Evolutionary conservation across 2,113 vertebrate genomes (phyloP).

Genomic region (Tragelaphus imberbis): DNA sequence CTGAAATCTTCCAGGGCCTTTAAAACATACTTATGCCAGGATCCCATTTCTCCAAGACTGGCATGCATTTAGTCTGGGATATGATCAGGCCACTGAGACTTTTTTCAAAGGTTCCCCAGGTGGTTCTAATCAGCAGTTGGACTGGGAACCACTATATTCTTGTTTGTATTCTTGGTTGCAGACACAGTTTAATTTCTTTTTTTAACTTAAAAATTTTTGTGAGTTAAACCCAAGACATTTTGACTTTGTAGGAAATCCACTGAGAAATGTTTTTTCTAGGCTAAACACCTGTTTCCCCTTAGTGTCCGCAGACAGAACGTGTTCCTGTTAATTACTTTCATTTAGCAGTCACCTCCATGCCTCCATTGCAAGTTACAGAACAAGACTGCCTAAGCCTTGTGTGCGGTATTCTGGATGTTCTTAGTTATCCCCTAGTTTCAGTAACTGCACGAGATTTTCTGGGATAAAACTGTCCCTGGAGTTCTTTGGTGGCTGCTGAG

Average conservation of each 20-base stretch:
- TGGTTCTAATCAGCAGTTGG: background rate
- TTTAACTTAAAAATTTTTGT: background rate
- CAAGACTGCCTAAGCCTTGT: background rate
- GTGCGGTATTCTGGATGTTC: background rate
- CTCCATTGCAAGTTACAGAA: fast-evolving
- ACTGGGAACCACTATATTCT: background rate
- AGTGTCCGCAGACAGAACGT: background rate
- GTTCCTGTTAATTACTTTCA: background rate
- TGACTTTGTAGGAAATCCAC: background rate
- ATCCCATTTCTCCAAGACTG: background rate
- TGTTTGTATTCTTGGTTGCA: background rate
- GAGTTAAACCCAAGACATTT: background rate
- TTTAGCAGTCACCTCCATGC: background rate
- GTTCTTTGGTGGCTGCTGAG: background rate
- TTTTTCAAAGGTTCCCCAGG: background rate
- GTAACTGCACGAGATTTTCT: background rate
- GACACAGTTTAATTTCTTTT: background rate
- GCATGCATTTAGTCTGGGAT: background rate
- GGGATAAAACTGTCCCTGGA: background rate
- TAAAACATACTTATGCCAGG: background rate
- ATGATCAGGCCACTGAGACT: background rate
- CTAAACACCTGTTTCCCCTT: background rate
- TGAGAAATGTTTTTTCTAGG: background rate
- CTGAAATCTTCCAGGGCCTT: background rate
- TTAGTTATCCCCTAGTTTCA: background rate